phyloP scores from a whole-genome alignment of 2,797 vertebrate species.

The Champsocephalus gunnari region DNA sequence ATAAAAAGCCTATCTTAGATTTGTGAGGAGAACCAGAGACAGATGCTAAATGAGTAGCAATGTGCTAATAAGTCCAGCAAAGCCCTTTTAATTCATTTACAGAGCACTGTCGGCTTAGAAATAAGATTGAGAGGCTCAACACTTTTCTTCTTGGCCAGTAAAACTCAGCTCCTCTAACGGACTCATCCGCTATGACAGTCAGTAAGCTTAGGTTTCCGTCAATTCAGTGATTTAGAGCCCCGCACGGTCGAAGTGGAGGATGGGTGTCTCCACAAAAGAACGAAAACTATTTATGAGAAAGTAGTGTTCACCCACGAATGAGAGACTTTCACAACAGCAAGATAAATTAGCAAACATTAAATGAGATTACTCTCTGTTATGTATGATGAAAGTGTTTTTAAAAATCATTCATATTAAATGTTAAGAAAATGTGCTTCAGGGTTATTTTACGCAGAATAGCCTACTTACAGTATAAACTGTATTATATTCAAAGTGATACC shows the following conservation, averaged over 20 bases:
- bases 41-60: constrained; percentile 14
- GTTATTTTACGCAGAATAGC: neutral
- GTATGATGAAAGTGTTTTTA: neutral
- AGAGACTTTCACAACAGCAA: neutral
- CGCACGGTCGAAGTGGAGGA: constrained; percentile 22
- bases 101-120: neutral
- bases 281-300: constrained; percentile 18
- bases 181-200: constrained; percentile 14
- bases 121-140: constrained; percentile 27
- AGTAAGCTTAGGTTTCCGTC: constrained; percentile 40
- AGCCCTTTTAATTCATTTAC: constrained; percentile 10
- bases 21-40: neutral
- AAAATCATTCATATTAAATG: neutral
- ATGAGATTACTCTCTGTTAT: neutral
- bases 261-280: constrained; percentile 8
- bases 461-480: too few species aligned
- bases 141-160: constrained; percentile 6
- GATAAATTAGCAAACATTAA: neutral
- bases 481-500: neutral
- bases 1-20: constrained; percentile 36
- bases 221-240: constrained; percentile 50
- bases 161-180: constrained; percentile 16
- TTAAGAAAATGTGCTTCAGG: too few species aligned
- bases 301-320: neutral
- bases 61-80: constrained; percentile 35